Percentiles rank a stretch among this genome's conserved stretches.
Conservation (phyloP, 2,797 vertebrate genomes). For the Falco columbarius region DNA sequence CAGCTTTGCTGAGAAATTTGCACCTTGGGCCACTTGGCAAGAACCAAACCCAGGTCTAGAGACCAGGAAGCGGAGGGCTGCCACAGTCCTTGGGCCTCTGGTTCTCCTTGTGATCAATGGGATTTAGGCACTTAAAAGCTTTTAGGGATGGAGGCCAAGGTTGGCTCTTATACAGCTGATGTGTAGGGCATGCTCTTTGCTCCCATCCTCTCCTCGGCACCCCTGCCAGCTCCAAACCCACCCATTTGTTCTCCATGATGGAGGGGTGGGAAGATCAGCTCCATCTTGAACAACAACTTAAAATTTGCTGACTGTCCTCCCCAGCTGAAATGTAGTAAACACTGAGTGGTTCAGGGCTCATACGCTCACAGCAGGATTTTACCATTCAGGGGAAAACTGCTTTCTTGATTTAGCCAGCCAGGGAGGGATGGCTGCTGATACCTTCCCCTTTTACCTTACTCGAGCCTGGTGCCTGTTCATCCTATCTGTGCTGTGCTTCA, state of each 20-base stretch:
- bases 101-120: background rate
- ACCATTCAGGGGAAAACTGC: background rate
- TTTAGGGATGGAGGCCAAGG: background rate
- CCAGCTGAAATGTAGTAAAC: fast-evolving
- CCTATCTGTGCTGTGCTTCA: fast-evolving
- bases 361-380: background rate
- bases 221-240: background rate
- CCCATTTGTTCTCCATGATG: background rate
- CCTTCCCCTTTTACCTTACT: background rate
- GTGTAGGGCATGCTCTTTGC: background rate
- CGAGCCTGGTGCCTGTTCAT: background rate
- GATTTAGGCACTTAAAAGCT: background rate
- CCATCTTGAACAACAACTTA: background rate
- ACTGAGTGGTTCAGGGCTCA: fast-evolving
- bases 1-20: background rate
- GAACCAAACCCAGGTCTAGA: background rate
- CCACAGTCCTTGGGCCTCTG: background rate
- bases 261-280: background rate
- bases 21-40: background rate
- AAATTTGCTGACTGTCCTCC: background rate
- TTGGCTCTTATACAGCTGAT: background rate
- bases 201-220: background rate
- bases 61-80: background rate
- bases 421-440: fast-evolving
- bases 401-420: background rate